These are phyloP conservation scores for Pantherophis vulpinus DNA, from an alignment of 2,797 vertebrate species.

Conservation along the genomic window DNA sequence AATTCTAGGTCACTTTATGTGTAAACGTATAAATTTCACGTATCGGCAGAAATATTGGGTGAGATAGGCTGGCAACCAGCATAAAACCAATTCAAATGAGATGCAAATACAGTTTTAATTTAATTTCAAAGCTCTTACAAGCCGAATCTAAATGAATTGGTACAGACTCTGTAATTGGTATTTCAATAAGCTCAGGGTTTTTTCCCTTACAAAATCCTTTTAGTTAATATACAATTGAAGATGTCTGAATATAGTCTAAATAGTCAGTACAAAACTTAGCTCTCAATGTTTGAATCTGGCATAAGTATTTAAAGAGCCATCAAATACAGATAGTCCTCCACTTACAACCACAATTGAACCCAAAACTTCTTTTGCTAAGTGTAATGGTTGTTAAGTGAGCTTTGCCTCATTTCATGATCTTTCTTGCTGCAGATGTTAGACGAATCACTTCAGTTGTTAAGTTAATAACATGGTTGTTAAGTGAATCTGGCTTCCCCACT, in stretches of 20 bases:
- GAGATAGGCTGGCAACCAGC: background rate
- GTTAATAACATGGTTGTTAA: too few relatives aligned
- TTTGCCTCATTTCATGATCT: too few relatives aligned
- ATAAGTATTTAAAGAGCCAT: background rate
- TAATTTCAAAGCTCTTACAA: background rate
- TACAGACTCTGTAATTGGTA: background rate
- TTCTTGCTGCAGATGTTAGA: too few relatives aligned
- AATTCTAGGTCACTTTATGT: background rate
- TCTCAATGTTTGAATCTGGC: background rate
- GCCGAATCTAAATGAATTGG: background rate
- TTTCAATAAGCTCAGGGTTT: background rate
- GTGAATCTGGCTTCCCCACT: too few relatives aligned
- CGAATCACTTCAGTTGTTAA: too few relatives aligned
- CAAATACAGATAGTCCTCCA: background rate
- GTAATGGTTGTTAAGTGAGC: too few relatives aligned
- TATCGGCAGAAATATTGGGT: background rate
- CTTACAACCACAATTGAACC: too few relatives aligned
- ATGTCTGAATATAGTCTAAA: background rate
- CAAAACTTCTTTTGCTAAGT: too few relatives aligned
- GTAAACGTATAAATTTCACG: background rate
- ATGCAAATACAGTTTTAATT: background rate
- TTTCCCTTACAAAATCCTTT: background rate
- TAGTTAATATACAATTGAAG: background rate
- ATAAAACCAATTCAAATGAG: background rate
- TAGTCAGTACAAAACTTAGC: background rate